Percentiles rank a stretch among this genome's conserved stretches.
phyloP scores from a whole-genome alignment of 2,888 invertebrate species.

The Drosophila acutilabella region DNA sequence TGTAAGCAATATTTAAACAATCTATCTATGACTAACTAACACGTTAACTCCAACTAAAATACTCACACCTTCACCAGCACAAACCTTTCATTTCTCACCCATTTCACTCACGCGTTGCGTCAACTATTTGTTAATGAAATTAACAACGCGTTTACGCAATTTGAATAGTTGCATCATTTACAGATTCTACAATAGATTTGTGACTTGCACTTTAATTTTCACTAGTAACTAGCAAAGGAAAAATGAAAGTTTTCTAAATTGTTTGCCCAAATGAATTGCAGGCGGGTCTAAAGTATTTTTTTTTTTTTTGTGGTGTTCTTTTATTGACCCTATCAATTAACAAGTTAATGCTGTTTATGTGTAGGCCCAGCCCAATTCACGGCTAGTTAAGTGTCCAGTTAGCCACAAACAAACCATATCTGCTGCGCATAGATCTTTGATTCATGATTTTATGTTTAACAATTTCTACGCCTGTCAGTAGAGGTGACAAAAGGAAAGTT shows the following conservation, averaged over 20 bases:
- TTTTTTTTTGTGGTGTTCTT: slow-evolving; percentile 20
- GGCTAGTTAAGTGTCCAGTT: slow-evolving; percentile 29
- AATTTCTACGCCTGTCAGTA: slow-evolving; percentile 41
- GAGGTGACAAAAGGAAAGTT: slow-evolving; percentile 73
- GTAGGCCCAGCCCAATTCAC: slow-evolving; percentile 32
- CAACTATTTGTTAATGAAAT: slow-evolving; percentile 42
- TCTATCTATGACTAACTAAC: neutral
- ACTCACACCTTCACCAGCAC: neutral
- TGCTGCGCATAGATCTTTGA: slow-evolving; percentile 10
- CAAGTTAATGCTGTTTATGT: slow-evolving; percentile 59
- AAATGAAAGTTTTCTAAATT: slow-evolving; percentile 66
- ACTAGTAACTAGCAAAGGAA: neutral
- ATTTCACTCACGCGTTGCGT: slow-evolving; percentile 25
- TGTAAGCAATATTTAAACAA: neutral
- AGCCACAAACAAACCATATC: slow-evolving; percentile 15
- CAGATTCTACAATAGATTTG: slow-evolving; percentile 47
- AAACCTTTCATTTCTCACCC: slow-evolving; percentile 26
- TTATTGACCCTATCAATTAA: slow-evolving; percentile 61
- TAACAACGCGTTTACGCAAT: slow-evolving; percentile 43
- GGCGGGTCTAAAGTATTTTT: slow-evolving; percentile 15
- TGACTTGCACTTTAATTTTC: slow-evolving; percentile 28
- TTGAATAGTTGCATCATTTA: slow-evolving; percentile 54
- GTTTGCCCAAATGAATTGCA: slow-evolving; percentile 44
- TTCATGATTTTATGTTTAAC: slow-evolving; percentile 12
- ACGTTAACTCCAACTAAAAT: neutral